Evolutionary conservation across 2,797 vertebrate genomes (phyloP), one percentile per base, ranked within the genome.

Genomic region (Adelosebastes latens): DNA sequence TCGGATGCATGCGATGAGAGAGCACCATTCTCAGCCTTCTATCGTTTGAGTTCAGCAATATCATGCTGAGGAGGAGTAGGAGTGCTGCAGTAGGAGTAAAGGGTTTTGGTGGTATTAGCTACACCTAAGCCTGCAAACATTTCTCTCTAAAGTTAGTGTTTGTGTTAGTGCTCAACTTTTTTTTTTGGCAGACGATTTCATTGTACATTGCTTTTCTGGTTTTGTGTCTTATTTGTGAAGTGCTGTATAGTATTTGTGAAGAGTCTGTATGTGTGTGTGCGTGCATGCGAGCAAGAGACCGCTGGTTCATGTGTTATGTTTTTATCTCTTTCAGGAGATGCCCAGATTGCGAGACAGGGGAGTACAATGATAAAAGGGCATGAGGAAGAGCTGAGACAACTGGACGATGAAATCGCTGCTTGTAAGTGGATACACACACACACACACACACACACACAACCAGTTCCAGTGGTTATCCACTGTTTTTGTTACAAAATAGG

Each of bases 381-480:
- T n/a, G 96, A 98, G 77, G 96, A 97, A 85, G 96, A 97, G 78
- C 93, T 99, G 81, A 97, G 94, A 85, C 93, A 12, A 72, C 96
- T 99, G 76, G 97, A 99, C 84, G 97, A 97, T 78, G 97, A 98
- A 90, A 96, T 99, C 77, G 86, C 95, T 83, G 95, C 96, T 91
- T 97, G 98, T 98, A 88, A 94, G 96, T 95, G 20, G 6, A 18
- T 22, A 59, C 27, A 79, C 53, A 52, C 66, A 46, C 66, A 46
- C 72, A 55, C 55, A 59, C 32, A 79, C 53, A 42, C 66, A 46
- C 65, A 46, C 72, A 55, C 49, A 77, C 32, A 31, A 69, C 14
- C 34, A 6, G 20, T 34, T 58, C 59, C 7, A 63, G 16, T n/a
- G 12, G 16, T 62, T 36, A 7, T 34, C 4, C 34, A 46, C 6